Base-by-base conservation (phyloP, 2,888 invertebrate species). In the Salticus scenicus region DNA sequence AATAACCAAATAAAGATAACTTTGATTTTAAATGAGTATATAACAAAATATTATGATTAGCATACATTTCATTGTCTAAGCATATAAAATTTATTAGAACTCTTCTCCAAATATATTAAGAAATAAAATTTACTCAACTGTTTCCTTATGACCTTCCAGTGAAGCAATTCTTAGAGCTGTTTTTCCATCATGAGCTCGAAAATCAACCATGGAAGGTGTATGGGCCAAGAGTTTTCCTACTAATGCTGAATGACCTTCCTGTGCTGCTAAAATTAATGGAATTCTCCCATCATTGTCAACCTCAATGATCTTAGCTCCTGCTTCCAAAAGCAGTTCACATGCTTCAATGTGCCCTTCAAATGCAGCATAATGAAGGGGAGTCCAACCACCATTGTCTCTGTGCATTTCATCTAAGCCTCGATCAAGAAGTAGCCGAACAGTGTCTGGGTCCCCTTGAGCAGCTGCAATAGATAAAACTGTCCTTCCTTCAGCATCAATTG, bases 311-410 rank as follows among this genome's bases (percentile, higher is more conserved):
- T 95, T 94, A 0, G 96, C 97, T 0, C 97, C 97, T 0, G 96
- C 96, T 90, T 97, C 97, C 0, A 97, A 91, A 0, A 96, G 91
- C 0, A 95, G 94, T 89, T 95, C 95, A 89, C 95, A 95, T 0
- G 97, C 96, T 90, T 95, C 95, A 74, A 94, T 92, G 91, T 97
- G 97, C 14, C 97, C 96, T 93, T 98, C 97, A 91, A 98, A 98
- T 17, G 98, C 96, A 0, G 98, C 95, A 91, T 98, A 98, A 91
- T 98, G 98, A 76, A 99, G 91, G 0, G 99, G 98, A 0, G 98
- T 98, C 98, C 98, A 98, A 0, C 98, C 98, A 0, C 96, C 96
- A 92, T 98, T 97, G 91, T 98, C 98, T 14, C 92, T 89, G 89
- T 93, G 93, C 90, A 92, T 91, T 89, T 93, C 93, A 89, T 93